These are phyloP conservation scores for Fopius arisanus DNA, from an alignment of 1,140 invertebrate species.

Conservation along the genomic window DNA sequence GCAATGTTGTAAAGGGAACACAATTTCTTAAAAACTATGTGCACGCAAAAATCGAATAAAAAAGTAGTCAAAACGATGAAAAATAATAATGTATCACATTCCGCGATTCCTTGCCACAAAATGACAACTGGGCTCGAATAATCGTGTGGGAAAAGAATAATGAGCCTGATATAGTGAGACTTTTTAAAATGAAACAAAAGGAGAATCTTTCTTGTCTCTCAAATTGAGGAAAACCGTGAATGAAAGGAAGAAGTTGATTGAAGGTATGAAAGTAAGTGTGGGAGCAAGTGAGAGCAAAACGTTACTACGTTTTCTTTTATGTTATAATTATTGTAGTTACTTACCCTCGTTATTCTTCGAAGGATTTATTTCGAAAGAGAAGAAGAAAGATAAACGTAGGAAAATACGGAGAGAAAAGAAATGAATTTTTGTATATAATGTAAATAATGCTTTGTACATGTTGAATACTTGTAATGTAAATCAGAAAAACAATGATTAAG, in stretches of 20 bases:
- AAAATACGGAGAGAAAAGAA: constrained; percentile 35
- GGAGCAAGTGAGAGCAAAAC: constrained; percentile 11
- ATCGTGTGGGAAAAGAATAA: constrained; percentile 8
- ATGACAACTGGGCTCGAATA: not conserved
- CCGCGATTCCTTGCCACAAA: constrained; percentile 20
- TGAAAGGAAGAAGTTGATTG: constrained; percentile 15
- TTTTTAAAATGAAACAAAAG: constrained; percentile 18
- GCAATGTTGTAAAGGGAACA: not conserved
- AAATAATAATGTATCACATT: constrained; percentile 13
- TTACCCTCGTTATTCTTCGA: constrained; percentile 35
- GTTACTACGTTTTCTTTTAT: constrained; percentile 34
- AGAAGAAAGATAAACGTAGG: not conserved
- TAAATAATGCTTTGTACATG: constrained; percentile 65
- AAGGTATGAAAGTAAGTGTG: not conserved
- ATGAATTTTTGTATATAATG: constrained; percentile 58
- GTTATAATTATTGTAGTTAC: constrained; percentile 28
- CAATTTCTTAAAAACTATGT: constrained; percentile 21
- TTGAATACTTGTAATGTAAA: constrained; percentile 64
- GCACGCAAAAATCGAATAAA: constrained; percentile 18
- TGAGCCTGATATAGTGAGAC: constrained; percentile 16
- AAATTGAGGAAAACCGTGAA: not conserved
- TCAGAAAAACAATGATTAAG: constrained; percentile 38
- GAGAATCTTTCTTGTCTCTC: constrained; percentile 8
- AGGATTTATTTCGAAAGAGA: constrained; percentile 33
- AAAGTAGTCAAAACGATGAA: not conserved